These are phyloP conservation scores for Physella acuta DNA, from an alignment of 1,140 invertebrate genomes.

Conservation along the genomic window DNA sequence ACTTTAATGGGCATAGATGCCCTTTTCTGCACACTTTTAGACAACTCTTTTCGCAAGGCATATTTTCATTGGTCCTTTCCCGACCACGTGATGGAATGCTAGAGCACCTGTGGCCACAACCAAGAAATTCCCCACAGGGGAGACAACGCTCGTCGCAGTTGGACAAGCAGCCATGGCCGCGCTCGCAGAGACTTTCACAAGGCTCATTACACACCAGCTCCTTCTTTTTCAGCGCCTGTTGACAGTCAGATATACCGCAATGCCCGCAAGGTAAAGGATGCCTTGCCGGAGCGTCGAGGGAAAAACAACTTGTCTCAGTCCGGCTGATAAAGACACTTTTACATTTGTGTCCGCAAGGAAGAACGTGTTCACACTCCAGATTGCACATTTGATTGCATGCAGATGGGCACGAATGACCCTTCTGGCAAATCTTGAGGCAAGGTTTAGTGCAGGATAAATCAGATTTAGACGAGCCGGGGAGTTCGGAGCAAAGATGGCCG, in stretches of 20 bases:
- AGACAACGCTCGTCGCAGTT: neutral
- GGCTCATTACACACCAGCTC: neutral
- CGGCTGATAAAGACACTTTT: slow-evolving; percentile 12
- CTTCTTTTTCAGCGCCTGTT: neutral
- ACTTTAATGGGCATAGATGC: neutral
- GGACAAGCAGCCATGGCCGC: neutral
- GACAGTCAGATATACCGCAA: too few species aligned
- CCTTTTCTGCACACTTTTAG: neutral
- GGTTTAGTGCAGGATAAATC: neutral
- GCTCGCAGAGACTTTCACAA: neutral
- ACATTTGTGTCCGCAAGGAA: slow-evolving; percentile 15
- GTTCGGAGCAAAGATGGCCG: slow-evolving; percentile 13
- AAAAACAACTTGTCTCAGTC: slow-evolving; percentile 1
- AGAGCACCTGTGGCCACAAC: neutral
- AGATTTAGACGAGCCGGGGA: neutral
- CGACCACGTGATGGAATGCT: neutral
- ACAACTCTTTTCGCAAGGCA: neutral
- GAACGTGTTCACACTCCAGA: neutral
- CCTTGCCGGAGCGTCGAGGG: neutral
- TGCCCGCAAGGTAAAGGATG: slow-evolving; percentile 17
- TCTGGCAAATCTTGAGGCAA: neutral
- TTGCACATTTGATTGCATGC: neutral
- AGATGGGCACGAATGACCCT: neutral
- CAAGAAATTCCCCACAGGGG: neutral
- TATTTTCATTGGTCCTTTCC: neutral